Percentiles rank a stretch among this genome's conserved stretches.
Conservation (phyloP, 1,140 invertebrate genomes). For the Melipona quadrifasciata region DNA sequence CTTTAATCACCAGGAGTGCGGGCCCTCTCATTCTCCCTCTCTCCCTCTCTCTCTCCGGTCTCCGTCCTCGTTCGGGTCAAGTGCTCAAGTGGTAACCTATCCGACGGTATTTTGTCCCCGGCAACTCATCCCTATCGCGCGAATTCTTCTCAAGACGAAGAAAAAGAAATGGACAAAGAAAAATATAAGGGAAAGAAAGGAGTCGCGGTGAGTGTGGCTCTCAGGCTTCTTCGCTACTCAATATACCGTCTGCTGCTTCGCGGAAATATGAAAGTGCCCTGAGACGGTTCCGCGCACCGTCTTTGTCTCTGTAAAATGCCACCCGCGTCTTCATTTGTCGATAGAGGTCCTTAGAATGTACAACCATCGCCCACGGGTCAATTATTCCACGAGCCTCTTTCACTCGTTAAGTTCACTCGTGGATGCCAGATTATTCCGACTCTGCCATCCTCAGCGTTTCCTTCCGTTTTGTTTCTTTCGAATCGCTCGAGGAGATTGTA, state of each 20-base stretch:
- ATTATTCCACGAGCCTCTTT: conserved; percentile 16
- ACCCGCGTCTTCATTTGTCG: conserved; percentile 30
- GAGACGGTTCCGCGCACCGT: neutral
- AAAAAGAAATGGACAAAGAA: neutral
- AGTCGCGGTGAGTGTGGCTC: neutral
- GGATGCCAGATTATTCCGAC: neutral
- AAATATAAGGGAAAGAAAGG: neutral
- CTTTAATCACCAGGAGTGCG: conserved; percentile 77
- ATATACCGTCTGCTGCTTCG: conserved; percentile 28
- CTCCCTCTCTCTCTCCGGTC: neutral
- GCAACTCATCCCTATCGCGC: conserved; percentile 31
- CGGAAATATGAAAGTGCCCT: conserved; percentile 27
- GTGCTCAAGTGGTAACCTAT: conserved; percentile 63
- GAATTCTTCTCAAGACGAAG: conserved; percentile 47
- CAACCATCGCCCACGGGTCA: conserved; percentile 21
- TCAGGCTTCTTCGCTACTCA: neutral
- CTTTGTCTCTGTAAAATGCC: conserved; percentile 42
- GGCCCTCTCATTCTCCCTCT: conserved; percentile 40
- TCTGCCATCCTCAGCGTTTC: neutral
- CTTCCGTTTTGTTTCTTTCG: neutral
- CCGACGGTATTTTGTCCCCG: conserved; percentile 56
- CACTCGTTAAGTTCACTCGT: neutral
- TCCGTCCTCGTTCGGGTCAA: conserved; percentile 65
- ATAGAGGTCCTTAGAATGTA: conserved; percentile 19
- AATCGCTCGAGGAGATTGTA: neutral